A percentile compares a stretch with the other conserved stretches of the same genome.
Evolutionary conservation across 2,113 vertebrate species (phyloP).

Genomic region (Haemorhous mexicanus): DNA sequence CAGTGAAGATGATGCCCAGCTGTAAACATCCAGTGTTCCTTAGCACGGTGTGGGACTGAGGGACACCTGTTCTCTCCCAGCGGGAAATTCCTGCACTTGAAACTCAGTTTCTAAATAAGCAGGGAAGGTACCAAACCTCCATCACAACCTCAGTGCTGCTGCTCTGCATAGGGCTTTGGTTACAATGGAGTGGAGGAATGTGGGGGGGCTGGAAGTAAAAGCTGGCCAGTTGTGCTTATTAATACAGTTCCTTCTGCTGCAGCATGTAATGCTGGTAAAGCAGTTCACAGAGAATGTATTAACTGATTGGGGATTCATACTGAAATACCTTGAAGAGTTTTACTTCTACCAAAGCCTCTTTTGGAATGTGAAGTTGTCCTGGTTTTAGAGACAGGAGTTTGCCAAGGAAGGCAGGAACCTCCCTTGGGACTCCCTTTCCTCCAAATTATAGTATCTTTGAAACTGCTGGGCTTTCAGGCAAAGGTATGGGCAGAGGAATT

Average conservation of each 20-base stretch:
- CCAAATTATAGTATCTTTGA: not conserved
- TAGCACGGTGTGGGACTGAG: accelerated
- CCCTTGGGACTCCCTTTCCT: not conserved
- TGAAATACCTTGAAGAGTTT: not conserved
- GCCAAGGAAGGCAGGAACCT: not conserved
- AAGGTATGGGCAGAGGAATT: too few relatives aligned
- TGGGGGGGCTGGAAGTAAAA: accelerated
- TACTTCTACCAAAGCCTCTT: not conserved
- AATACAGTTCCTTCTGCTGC: not conserved
- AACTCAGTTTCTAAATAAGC: not conserved
- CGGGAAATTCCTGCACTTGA: not conserved
- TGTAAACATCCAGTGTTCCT: not conserved
- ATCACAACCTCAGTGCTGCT: not conserved
- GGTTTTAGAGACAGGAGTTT: not conserved
- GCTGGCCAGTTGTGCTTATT: not conserved
- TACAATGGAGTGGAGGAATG: not conserved
- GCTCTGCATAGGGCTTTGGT: not conserved
- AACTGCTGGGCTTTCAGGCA: too few relatives aligned
- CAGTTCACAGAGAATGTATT: not conserved
- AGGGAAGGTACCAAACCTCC: not conserved
- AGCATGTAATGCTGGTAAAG: not conserved
- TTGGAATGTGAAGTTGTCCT: not conserved
- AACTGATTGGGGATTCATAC: not conserved
- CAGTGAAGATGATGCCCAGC: not conserved
- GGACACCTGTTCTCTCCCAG: not conserved